Conservation (phyloP, 2,888 invertebrate species). For the Andrena bicolor region DNA sequence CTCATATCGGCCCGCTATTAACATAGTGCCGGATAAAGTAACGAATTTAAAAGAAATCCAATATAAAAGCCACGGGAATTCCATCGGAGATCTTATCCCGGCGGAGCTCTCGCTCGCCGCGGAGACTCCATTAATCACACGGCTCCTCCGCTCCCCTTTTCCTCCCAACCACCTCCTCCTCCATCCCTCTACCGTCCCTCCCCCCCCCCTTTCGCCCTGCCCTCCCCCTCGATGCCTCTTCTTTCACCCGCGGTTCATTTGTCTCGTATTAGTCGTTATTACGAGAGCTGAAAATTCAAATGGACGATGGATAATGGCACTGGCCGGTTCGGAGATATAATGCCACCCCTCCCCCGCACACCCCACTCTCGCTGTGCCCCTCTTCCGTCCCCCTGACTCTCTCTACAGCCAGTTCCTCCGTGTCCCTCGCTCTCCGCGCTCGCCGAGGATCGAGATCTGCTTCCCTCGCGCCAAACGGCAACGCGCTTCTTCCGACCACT, state of each 20-base stretch:
- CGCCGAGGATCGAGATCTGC: slow-evolving; percentile 4
- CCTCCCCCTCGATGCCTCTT: slow-evolving; percentile 20
- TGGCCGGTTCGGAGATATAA: slow-evolving; percentile 70
- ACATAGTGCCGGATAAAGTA: slow-evolving; percentile 84
- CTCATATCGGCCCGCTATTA: slow-evolving; percentile 84
- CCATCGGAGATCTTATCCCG: slow-evolving; percentile 85
- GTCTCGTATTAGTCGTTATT: slow-evolving; percentile 82
- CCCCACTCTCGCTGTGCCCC: background rate
- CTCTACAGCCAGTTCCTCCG: background rate
- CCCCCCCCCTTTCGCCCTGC: slow-evolving; percentile 45
- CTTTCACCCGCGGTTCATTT: slow-evolving; percentile 77
- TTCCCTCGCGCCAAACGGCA: background rate
- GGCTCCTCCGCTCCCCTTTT: slow-evolving; percentile 66
- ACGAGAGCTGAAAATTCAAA: slow-evolving; percentile 77
- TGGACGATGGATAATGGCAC: slow-evolving; percentile 76
- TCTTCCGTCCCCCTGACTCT: background rate
- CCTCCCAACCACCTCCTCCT: slow-evolving; percentile 46
- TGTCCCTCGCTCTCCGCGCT: background rate
- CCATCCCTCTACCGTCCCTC: slow-evolving; percentile 28
- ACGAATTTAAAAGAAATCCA: slow-evolving; percentile 84
- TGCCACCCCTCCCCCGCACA: slow-evolving; percentile 31
- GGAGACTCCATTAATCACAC: slow-evolving; percentile 84
- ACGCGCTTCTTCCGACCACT: slow-evolving; percentile 1
- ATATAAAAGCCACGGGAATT: slow-evolving; percentile 84
- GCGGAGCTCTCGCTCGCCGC: slow-evolving; percentile 80